Evolutionary conservation across 37 sponge, comb jelly and placozoan genomes (phyloP), one percentile per base, ranked within the genome.

Genomic region (Cladorhizidae sp.): DNA sequence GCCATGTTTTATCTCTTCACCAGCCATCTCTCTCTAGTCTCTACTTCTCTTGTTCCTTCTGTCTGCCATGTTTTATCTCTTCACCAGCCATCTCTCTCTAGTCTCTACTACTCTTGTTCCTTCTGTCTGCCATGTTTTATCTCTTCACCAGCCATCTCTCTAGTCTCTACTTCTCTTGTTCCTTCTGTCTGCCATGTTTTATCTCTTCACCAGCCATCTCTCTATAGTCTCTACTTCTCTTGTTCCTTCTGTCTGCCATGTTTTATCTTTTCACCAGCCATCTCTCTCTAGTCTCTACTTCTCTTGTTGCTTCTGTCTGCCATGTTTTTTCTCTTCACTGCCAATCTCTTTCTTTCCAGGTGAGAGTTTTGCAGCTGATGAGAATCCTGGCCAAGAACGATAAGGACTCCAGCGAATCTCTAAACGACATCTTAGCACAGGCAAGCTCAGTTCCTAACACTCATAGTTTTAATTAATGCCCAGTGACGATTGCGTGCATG

Each of bases 371-470:
- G 35, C 74, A 88, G 9, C 84, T 98, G 65, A 78, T 98, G 67
- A 72, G 96, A 25, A 79, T 88, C 17, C 85, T 98, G 18, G 98
- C 91, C 14, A 84, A 83, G 74, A 91, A 92, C 21, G 98, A 98
- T 61, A 50, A 72, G 23, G 96, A 95, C 11, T 39, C 88, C 26
- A 98, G 96, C 75, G 98, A 98, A 77, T 77, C 79, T 1, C 87
- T 98, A 86, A 98, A 98, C 67, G 98, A 98, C 57, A 88, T 98
- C 12, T 76, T 98, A 12, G 98, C 98, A 32, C 98, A 98, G 74
- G 95, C 91, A 40, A 51, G 86, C 45, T 12, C 39, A 45, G 2
- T 22, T 45, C 35, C 5, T 73, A 45, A 45, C 49, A 5, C 5
- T 45, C 49, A n/a, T n/a, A n/a, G n/a, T n/a, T n/a, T n/a, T n/a